Evolutionary conservation across 2,888 invertebrate species (phyloP).

Genomic region (Hermodice carunculata): DNA sequence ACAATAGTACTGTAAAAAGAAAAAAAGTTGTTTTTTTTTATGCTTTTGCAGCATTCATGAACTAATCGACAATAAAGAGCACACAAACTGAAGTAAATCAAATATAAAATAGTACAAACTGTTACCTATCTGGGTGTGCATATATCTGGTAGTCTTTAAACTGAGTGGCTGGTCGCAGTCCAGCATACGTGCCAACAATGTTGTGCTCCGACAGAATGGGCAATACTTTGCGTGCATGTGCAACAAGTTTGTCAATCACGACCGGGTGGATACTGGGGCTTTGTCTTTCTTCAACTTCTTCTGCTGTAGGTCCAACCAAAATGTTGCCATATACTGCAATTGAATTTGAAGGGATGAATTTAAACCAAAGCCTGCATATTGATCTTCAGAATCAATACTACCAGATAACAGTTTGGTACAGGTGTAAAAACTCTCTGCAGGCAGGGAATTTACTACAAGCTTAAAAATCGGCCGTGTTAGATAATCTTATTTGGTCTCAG

Average conservation of each 20-base stretch:
- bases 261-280: constrained; percentile 35
- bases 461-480: no score
- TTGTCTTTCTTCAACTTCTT: constrained; percentile 43
- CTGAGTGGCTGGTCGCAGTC: constrained; percentile 58
- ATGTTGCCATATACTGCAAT: constrained; percentile 56
- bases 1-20: no score
- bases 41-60: no score
- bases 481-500: no score
- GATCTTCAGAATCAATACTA: background rate
- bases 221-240: constrained; percentile 24
- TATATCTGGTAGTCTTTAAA: constrained; percentile 55
- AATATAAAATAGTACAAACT: no score
- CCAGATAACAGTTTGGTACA: no score
- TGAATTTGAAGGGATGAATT: background rate
- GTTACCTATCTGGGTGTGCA: constrained; percentile 42
- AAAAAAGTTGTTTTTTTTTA: no score
- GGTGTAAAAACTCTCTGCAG: no score
- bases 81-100: no score
- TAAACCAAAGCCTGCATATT: background rate
- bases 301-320: constrained; percentile 58
- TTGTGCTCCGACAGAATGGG: constrained; percentile 38
- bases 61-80: no score
- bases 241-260: background rate
- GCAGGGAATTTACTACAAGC: no score
- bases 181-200: constrained; percentile 50